Conservation (phyloP, 2,797 vertebrate genomes). For the Diceros bicornis region DNA sequence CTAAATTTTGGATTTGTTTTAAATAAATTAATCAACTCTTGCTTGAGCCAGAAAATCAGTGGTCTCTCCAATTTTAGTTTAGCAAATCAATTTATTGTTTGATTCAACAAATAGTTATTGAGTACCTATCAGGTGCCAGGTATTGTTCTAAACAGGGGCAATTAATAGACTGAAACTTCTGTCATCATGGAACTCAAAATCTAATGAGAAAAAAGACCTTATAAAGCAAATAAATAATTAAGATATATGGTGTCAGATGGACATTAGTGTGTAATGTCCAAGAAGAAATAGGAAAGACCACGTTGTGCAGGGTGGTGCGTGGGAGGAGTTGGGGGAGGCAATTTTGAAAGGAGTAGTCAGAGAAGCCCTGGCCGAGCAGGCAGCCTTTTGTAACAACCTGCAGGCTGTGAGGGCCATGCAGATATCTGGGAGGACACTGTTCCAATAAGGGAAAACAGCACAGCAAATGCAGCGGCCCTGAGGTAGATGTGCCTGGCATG, state of each 20-base stretch:
- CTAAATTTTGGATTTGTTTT: constrained; percentile 26
- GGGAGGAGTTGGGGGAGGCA: neutral
- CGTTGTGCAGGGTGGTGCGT: neutral
- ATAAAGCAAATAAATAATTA: neutral
- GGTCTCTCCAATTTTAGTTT: constrained; percentile 6
- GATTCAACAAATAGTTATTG: constrained; percentile 15
- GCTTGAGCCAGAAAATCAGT: neutral
- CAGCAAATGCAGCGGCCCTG: neutral
- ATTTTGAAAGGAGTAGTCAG: neutral
- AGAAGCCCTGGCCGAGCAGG: neutral
- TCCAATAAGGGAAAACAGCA: neutral
- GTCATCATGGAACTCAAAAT: neutral
- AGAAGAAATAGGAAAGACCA: neutral
- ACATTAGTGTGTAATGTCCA: neutral
- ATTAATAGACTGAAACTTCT: constrained; percentile 9
- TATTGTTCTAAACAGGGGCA: neutral
- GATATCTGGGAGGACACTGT: neutral
- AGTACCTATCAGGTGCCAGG: neutral
- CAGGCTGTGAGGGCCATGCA: neutral
- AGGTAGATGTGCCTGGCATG: neutral
- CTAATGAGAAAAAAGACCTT: neutral
- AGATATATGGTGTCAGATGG: neutral
- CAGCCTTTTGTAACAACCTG: neutral
- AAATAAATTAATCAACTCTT: neutral
- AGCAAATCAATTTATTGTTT: neutral